Percentiles rank a stretch among this genome's conserved stretches.
Conservation (phyloP, 2,888 invertebrate genomes). For the Heliconius aoede region DNA sequence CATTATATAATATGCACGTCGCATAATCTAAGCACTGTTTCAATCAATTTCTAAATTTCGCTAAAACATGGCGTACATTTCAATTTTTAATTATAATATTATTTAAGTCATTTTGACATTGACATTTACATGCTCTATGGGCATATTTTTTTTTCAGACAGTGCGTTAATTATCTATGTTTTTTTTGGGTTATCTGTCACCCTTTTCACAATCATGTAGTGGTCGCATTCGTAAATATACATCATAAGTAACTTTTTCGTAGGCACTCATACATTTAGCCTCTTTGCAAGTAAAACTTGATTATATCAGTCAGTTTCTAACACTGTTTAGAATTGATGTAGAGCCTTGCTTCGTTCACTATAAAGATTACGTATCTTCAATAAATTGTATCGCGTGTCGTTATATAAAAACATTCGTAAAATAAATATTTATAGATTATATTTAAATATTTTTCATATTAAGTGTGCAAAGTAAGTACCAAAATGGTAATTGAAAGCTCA, state of each 20-base stretch:
- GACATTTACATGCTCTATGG: constrained; percentile 8
- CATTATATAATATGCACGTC: constrained; percentile 52
- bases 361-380: constrained; percentile 24
- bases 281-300: constrained; percentile 60
- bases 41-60: constrained; percentile 63
- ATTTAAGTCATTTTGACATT: constrained; percentile 39
- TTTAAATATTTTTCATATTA: constrained; percentile 7
- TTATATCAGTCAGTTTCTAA: constrained; percentile 64
- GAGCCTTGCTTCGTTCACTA: constrained; percentile 50
- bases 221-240: constrained; percentile 77
- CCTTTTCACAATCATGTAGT: constrained; percentile 82
- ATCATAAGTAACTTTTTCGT: constrained; percentile 80
- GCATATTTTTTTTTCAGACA: constrained; percentile 63
- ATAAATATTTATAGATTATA: not conserved
- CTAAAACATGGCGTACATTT: constrained; percentile 68
- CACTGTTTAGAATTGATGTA: constrained; percentile 52
- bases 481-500: constrained; percentile 36
- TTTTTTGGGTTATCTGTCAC: constrained; percentile 54
- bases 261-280: constrained; percentile 79
- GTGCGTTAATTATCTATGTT: constrained; percentile 54
- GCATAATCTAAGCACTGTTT: constrained; percentile 75
- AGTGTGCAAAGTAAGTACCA: constrained; percentile 13
- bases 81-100: constrained; percentile 38
- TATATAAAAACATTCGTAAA: not conserved
- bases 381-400: constrained; percentile 31